phyloP scores from a whole-genome alignment of 2,888 invertebrate species.

The Kryphioiulus occultus region DNA sequence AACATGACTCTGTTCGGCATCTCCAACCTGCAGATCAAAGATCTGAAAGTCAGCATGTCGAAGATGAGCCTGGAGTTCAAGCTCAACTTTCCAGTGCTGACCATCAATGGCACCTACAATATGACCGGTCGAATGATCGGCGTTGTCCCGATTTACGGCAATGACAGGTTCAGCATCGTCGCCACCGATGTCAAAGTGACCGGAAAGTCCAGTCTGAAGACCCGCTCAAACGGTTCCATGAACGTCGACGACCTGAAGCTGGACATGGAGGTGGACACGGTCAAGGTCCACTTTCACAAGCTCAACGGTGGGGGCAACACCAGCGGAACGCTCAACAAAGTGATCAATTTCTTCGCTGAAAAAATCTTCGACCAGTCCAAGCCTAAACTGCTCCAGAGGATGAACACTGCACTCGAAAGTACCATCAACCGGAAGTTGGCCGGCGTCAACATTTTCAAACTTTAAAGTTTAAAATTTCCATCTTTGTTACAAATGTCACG shows the following conservation, averaged over 20 bases:
- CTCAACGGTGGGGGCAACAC: constrained; percentile 21
- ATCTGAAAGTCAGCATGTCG: not conserved
- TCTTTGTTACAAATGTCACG: not conserved
- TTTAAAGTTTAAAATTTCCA: no score
- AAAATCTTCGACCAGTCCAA: constrained; percentile 42
- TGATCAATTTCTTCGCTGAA: constrained; percentile 33
- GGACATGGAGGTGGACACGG: constrained; percentile 20
- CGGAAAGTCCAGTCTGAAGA: not conserved
- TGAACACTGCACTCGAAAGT: constrained; percentile 1
- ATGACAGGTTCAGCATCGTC: constrained; percentile 21
- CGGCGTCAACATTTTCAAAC: not conserved
- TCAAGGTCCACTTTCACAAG: constrained; percentile 46
- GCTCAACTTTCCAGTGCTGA: constrained; percentile 38
- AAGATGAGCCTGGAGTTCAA: constrained; percentile 9
- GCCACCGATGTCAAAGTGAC: constrained; percentile 18
- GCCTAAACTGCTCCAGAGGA: constrained; percentile 42
- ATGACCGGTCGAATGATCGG: constrained; percentile 7
- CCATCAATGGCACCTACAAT: constrained; percentile 46
- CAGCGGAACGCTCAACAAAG: constrained; percentile 42
- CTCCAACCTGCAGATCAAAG: constrained; percentile 13
- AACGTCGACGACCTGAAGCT: not conserved
- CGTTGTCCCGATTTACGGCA: constrained; percentile 40
- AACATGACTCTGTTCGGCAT: constrained; percentile 39
- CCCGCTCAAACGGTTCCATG: not conserved
- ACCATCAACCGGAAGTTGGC: constrained; percentile 44